Percentiles rank a stretch among this genome's conserved stretches.
Conservation (phyloP, 1,140 invertebrate species). For the Batillaria attramentaria region DNA sequence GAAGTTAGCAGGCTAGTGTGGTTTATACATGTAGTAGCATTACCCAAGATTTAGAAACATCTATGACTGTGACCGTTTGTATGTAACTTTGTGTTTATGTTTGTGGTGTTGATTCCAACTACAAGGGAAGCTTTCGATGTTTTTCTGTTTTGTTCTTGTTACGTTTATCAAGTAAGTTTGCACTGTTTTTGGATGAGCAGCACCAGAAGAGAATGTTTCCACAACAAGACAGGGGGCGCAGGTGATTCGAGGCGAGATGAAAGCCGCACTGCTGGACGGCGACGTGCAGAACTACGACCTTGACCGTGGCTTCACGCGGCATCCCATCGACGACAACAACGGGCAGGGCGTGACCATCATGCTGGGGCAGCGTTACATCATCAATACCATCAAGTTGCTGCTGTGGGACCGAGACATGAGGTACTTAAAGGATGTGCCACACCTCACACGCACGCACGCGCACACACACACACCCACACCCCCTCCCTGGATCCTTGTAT, state of each 20-base stretch:
- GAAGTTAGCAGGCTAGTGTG: no score
- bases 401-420: constrained; percentile 95
- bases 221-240: constrained; percentile 82
- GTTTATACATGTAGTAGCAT: no score
- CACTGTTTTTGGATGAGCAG: constrained; percentile 71
- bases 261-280: constrained; percentile 88
- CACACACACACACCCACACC: no score
- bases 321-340: constrained; percentile 88
- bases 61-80: no score
- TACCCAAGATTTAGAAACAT: no score
- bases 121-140: neutral
- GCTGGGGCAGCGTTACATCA: constrained; percentile 88
- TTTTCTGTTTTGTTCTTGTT: constrained; percentile 8
- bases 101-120: no score
- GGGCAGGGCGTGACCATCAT: constrained; percentile 84
- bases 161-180: neutral
- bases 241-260: constrained; percentile 80
- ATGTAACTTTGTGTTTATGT: no score
- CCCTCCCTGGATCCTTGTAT: no score
- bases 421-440: no score
- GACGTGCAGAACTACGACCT: constrained; percentile 90
- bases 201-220: constrained; percentile 94
- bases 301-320: constrained; percentile 92
- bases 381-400: constrained; percentile 94
- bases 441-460: no score